A percentile compares a stretch with the other conserved stretches of the same genome.
phyloP scores from a whole-genome alignment of 2,797 vertebrate genomes.

The Glyptemys insculpta region DNA sequence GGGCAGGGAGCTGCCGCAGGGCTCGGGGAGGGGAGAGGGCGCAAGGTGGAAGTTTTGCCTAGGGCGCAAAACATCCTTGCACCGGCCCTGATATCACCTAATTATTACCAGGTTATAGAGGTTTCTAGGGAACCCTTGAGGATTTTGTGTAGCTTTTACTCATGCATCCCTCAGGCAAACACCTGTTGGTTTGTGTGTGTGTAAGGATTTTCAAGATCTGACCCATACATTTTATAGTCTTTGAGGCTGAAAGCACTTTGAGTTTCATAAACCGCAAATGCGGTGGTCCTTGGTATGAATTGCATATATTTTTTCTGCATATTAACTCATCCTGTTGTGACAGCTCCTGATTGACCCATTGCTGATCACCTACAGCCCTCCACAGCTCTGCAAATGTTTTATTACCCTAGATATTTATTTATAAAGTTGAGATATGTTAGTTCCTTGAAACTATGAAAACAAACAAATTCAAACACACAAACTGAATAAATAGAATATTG shows the following conservation, averaged over 20 bases:
- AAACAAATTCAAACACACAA: not conserved
- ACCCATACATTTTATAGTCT: not conserved
- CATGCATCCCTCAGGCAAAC: not conserved
- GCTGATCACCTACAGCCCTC: not conserved
- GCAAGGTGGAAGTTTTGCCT: too few species aligned
- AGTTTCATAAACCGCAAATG: not conserved
- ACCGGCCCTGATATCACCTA: not conserved
- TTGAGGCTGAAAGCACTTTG: not conserved
- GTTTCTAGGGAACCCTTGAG: not conserved
- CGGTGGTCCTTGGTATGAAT: not conserved
- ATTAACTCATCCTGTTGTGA: not conserved
- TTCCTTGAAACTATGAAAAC: not conserved
- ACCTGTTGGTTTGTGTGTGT: accelerated
- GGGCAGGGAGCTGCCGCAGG: too few species aligned
- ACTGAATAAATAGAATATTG: not conserved
- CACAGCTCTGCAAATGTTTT: not conserved
- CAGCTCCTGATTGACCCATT: not conserved
- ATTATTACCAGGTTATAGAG: not conserved
- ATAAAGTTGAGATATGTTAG: not conserved
- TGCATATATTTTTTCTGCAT: not conserved
- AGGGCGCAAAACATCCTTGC: too few species aligned
- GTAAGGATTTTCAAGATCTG: not conserved
- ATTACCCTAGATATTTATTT: not conserved
- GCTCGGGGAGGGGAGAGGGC: too few species aligned
- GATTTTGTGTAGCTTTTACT: not conserved